Evolutionary conservation across 1,140 invertebrate genomes (phyloP), one percentile per base, ranked within the genome.

Genomic region (Propsilocerus akamusi): DNA sequence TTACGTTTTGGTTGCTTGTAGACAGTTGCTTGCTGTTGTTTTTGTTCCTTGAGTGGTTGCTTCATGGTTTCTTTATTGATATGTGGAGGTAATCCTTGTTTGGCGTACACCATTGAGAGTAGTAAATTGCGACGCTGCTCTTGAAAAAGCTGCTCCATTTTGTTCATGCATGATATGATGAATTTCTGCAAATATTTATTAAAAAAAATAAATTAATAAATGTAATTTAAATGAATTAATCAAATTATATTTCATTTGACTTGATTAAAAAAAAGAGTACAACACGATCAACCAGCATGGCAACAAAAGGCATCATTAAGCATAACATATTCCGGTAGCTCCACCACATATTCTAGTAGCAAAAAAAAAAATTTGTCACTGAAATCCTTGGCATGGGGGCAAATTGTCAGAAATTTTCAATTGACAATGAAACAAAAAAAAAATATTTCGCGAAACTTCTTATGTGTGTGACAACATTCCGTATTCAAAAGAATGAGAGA

Each of bases 321-420:
- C 34, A 41, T 41, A 20, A 4, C 14, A 34, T 34, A 4, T 30
- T 30, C n/a, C 28, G 28, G 10, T 30, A 30, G n/a, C n/a, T 30
- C 28, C 10, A 11, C n/a, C 6, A 11, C 28, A 3, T 30, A 11
- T 30, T 41, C 34, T 41, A 41, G 34, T 10, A 8, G 14, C 11
- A 30, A 30, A 30, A 30, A 30, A 30, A 30, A 3, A 3, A 30
- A 30, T 12, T 10, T 30, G 14, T 30, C 17, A 17, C 34, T 41
- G 28, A 41, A 41, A 41, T 41, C 34, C 34, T 41, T 41, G n/a
- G 34, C 17, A 41, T 41, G 34, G 34, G 34, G 34, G 34, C 34
- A 30, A 30, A 30, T 30, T 30, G 10, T 30, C 10, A 14, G 12
- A 8, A 41, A 41, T 41, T 41, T 30, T 41, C 14, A 17, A 6